Evolutionary conservation across 2,113 vertebrate genomes (phyloP).

Genomic region (Petroica traversi): DNA sequence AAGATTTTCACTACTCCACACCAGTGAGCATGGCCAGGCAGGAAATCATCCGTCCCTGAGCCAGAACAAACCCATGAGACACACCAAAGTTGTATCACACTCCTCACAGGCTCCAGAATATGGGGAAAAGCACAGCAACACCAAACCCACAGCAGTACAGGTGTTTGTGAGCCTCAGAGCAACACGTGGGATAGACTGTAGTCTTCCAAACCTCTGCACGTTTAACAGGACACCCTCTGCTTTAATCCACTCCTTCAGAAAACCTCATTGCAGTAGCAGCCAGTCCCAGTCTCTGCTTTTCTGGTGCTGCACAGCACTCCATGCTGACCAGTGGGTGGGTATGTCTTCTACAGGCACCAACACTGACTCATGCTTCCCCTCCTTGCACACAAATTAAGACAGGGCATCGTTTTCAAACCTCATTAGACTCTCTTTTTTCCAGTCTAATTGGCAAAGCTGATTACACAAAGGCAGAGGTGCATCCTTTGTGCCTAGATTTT

Average conservation of each 20-base stretch:
- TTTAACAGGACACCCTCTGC: background rate
- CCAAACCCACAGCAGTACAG: background rate
- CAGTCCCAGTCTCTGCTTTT: background rate
- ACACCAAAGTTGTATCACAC: background rate
- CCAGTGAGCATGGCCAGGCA: background rate
- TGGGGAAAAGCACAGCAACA: background rate
- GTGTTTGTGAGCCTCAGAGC: background rate
- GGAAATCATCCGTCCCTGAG: background rate
- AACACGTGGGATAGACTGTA: accelerated
- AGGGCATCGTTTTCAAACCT: background rate
- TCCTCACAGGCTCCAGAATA: background rate
- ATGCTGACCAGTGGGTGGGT: background rate
- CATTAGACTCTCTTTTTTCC: constrained; percentile 11
- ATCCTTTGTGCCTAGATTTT: constrained; percentile 38
- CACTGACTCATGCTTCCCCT: background rate
- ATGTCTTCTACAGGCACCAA: background rate
- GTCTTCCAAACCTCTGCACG: background rate
- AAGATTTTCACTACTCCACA: background rate
- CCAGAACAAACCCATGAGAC: background rate
- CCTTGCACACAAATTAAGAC: background rate
- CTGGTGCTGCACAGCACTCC: background rate
- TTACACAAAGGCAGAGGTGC: background rate
- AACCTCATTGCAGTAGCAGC: background rate
- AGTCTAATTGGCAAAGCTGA: constrained; percentile 37
- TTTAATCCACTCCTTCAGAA: background rate